Evolutionary conservation across 2,797 vertebrate genomes (phyloP).

Genomic region (Ctenosaura bakeri): DNA sequence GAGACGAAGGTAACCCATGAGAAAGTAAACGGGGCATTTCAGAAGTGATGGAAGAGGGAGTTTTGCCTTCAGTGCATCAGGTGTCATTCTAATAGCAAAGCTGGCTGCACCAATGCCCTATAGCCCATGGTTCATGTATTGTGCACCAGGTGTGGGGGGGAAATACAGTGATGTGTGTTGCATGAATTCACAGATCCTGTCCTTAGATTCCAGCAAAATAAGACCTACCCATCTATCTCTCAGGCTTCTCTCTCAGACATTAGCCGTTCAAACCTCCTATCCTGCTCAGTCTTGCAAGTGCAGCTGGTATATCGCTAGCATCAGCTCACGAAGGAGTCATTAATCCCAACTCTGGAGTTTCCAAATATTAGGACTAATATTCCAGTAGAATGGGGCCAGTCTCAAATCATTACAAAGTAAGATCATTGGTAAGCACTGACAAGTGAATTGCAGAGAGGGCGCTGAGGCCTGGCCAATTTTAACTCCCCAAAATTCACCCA

Average conservation of each 20-base stretch:
- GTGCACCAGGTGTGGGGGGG: background rate
- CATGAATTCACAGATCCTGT: too few species aligned
- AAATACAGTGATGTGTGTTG: background rate
- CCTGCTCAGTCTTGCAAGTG: background rate
- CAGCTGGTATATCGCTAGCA: background rate
- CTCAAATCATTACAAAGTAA: background rate
- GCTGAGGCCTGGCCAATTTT: background rate
- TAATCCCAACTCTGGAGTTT: background rate
- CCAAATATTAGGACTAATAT: background rate
- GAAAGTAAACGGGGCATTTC: background rate
- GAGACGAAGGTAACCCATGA: background rate
- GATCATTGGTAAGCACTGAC: background rate
- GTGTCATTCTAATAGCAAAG: accelerated
- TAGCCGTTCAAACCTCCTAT: too few species aligned
- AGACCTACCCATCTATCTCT: too few species aligned
- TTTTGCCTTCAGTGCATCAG: background rate
- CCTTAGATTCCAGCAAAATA: background rate
- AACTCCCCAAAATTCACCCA: background rate
- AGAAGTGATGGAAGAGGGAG: too few species aligned
- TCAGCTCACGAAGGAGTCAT: background rate
- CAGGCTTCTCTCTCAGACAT: background rate
- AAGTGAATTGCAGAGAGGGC: background rate
- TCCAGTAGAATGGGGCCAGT: too few species aligned
- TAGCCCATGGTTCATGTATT: background rate
- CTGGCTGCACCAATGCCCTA: too few species aligned